A percentile compares a stretch with the other conserved stretches of the same genome.
These are phyloP conservation scores for Tuberolachnus salignus DNA, from an alignment of 2,888 invertebrate genomes.

Conservation along the genomic window DNA sequence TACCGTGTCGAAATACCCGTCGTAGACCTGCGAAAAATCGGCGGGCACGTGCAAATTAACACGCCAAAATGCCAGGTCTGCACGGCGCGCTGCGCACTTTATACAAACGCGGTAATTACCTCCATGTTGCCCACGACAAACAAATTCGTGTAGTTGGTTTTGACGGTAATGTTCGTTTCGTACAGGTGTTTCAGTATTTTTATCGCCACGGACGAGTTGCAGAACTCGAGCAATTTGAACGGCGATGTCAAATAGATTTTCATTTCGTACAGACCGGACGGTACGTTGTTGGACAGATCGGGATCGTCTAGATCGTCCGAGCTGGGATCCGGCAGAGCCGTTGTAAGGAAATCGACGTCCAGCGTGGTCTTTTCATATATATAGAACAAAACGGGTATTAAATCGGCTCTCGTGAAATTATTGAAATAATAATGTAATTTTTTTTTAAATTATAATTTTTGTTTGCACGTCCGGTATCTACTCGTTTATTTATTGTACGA, in stretches of 20 bases:
- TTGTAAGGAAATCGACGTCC: conserved; percentile 29
- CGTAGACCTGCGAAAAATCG: conserved; percentile 65
- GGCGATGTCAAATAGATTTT: conserved; percentile 54
- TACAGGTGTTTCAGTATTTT: conserved; percentile 50
- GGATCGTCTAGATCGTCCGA: conserved; percentile 44
- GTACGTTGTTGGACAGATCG: conserved; percentile 26
- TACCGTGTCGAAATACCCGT: conserved; percentile 70
- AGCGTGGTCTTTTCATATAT: conserved; percentile 34
- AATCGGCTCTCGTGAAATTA: no score
- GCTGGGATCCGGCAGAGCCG: conserved; percentile 10
- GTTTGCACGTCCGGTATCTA: no score
- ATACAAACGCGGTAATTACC: conserved; percentile 26
- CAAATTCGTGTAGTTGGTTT: conserved; percentile 51
- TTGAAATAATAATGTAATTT: no score
- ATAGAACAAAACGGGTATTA: background rate
- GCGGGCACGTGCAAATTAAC: no score
- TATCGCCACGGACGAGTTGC: conserved; percentile 37
- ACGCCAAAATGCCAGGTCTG: no score
- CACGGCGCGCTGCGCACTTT: no score
- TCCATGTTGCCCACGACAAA: conserved; percentile 42
- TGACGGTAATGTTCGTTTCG: conserved; percentile 50
- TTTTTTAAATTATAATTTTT: no score
- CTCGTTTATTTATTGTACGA: no score
- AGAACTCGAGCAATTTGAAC: conserved; percentile 56
- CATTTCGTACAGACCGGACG: conserved; percentile 21